Evolutionary conservation across 2,888 invertebrate species (phyloP), one percentile per base, ranked within the genome.

Genomic region (Apeira syringaria): DNA sequence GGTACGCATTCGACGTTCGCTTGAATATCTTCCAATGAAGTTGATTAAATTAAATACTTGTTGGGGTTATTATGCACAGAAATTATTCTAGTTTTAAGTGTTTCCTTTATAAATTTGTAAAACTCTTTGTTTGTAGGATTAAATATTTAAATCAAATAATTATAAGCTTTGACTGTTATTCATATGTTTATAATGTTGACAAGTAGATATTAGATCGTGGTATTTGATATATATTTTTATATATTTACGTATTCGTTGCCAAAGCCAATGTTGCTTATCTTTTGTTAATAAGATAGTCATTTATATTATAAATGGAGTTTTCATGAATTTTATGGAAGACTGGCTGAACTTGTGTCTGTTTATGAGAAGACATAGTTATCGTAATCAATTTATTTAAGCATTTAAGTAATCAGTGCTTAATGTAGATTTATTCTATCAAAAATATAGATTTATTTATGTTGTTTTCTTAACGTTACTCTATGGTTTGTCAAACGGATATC

Each of bases 161-260:
- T 43, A 31, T 49, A 47, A 42, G 30, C 26, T 48, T 59, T 59
- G 64, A 61, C 59, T 58, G 59, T 15, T 22, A 20, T 7, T 46
- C 31, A 40, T 42, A 51, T 34, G 34, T 50, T 41, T 47, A 30
- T 45, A 39, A 49, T 35, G 50, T 54, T 59, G 60, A 63, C 60
- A 35, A 46, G 35, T 50, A n/a, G n/a, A n/a, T n/a, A 39, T 47
- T 51, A 32, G 30, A 36, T 50, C 40, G 29, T 36, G 24, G 39
- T 38, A 33, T 40, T 41, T 26, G 43, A 46, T 49, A 45, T 32
- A 45, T 9, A 17, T 29, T 47, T 50, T 40, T 26, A 17, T 47
- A 31, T 46, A 38, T 45, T 42, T 42, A 27, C 33, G 35, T 43
- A 38, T 22, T 45, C 35, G 34, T 29, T 43, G 22, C 35, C 38